A percentile compares a stretch with the other conserved stretches of the same genome.
phyloP scores from a whole-genome alignment of 1,140 invertebrate species.

The Ectropis grisescens region DNA sequence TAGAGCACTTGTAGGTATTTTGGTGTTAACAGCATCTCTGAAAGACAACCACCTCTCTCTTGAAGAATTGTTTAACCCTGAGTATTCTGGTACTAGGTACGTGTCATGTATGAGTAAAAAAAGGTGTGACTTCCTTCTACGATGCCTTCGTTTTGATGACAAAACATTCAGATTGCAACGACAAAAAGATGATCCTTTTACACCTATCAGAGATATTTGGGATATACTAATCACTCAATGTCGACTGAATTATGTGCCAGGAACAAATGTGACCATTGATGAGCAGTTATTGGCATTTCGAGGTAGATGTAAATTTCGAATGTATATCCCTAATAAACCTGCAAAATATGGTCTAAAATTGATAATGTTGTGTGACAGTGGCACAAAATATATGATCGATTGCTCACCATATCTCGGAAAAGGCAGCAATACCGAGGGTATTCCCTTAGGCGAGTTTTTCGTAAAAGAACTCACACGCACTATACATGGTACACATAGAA shows the following conservation, averaged over 20 bases:
- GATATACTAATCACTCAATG: constrained; percentile 5
- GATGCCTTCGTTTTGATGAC: constrained; percentile 8
- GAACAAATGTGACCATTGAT: constrained; percentile 9
- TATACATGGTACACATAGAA: constrained; percentile 31
- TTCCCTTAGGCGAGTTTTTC: constrained; percentile 24
- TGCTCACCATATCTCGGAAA: constrained; percentile 32
- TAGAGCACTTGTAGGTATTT: constrained; percentile 9
- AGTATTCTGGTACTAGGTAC: constrained; percentile 5
- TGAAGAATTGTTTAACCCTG: constrained; percentile 9
- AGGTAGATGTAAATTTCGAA: constrained; percentile 9
- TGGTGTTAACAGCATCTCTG: constrained; percentile 8
- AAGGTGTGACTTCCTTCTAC: constrained; percentile 9
- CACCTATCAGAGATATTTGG: constrained; percentile 8
- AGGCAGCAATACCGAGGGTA: constrained; percentile 15
- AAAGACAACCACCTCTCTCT: constrained; percentile 7
- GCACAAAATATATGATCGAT: constrained; percentile 39
- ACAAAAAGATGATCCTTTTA: constrained; percentile 6
- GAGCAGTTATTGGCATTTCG: constrained; percentile 10
- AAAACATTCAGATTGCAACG: constrained; percentile 1
- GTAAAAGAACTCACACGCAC: constrained; percentile 14
- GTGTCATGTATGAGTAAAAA: constrained; percentile 3
- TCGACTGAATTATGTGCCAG: constrained; percentile 3
- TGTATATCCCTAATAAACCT: constrained; percentile 40
- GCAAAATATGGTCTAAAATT: constrained; percentile 40
- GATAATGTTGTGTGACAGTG: constrained; percentile 27